A percentile compares a stretch with the other conserved stretches of the same genome.
phyloP scores from a whole-genome alignment of 2,888 invertebrate genomes.

The Polylopha cassiicola region DNA sequence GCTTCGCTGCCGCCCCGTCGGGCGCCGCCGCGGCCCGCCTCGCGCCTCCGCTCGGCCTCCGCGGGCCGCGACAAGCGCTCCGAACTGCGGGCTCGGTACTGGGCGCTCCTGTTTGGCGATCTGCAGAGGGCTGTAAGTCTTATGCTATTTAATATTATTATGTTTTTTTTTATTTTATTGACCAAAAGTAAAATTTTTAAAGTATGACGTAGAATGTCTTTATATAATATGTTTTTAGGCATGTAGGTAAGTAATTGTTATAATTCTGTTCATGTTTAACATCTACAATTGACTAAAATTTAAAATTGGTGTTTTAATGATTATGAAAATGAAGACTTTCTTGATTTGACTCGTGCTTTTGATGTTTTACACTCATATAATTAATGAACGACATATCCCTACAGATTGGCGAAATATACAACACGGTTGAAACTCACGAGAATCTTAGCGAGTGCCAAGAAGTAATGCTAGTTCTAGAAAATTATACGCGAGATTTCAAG shows the following conservation, averaged over 20 bases:
- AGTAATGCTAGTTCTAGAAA: slow-evolving; percentile 94
- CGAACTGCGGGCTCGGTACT: slow-evolving; percentile 93
- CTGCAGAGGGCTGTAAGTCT: slow-evolving; percentile 87
- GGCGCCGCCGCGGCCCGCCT: slow-evolving; percentile 67
- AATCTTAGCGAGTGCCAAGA: slow-evolving; percentile 97
- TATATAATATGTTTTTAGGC: too few relatives aligned
- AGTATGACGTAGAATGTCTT: too few relatives aligned
- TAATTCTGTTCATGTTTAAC: too few relatives aligned
- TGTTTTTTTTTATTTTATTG: not conserved
- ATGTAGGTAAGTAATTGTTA: too few relatives aligned
- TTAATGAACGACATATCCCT: too few relatives aligned
- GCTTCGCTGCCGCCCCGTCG: slow-evolving; percentile 53
- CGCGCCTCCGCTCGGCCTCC: slow-evolving; percentile 88
- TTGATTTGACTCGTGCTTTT: too few relatives aligned
- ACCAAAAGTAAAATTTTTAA: not conserved
- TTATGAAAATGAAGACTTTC: too few relatives aligned
- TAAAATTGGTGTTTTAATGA: too few relatives aligned
- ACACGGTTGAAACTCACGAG: slow-evolving; percentile 96
- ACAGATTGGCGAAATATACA: slow-evolving; percentile 93
- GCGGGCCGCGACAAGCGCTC: slow-evolving; percentile 91
- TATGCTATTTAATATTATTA: not conserved
- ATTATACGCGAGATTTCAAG: slow-evolving; percentile 95
- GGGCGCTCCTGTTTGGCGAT: slow-evolving; percentile 97
- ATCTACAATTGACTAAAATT: too few relatives aligned
- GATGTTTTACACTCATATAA: too few relatives aligned